Conservation (phyloP, 2,888 invertebrate genomes). For the Unio pictorum region DNA sequence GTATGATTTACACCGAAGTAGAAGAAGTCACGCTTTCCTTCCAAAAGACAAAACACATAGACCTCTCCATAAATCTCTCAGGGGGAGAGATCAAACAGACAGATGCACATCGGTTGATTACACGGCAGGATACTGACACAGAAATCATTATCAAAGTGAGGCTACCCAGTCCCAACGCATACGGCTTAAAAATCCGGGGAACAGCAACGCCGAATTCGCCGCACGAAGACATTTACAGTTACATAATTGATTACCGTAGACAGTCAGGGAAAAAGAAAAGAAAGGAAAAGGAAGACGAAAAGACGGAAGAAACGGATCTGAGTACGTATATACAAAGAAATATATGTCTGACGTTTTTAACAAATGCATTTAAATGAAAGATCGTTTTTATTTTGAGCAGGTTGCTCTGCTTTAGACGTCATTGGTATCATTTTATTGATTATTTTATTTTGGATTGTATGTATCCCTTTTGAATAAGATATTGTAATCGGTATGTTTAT, state of each 20-base stretch:
- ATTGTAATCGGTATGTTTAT: no score
- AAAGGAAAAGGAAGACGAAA: constrained; percentile 7
- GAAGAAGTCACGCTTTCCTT: constrained; percentile 42
- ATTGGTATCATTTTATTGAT: no score
- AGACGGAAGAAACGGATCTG: no score
- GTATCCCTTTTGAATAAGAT: no score
- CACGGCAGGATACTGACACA: constrained; percentile 28
- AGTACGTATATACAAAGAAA: no score
- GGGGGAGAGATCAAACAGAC: constrained; percentile 37
- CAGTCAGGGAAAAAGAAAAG: constrained; percentile 7
- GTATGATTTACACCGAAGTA: constrained; percentile 34
- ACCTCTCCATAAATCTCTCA: constrained; percentile 42
- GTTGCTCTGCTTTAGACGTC: no score
- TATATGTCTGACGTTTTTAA: no score
- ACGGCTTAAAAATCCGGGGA: constrained; percentile 34
- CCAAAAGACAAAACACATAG: constrained; percentile 32
- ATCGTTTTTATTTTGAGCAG: no score
- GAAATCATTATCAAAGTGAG: constrained; percentile 33
- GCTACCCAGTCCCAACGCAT: constrained; percentile 34
- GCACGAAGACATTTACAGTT: constrained; percentile 37
- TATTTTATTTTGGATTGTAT: no score
- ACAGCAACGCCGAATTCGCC: constrained; percentile 25
- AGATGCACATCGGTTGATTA: constrained; percentile 34
- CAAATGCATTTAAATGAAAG: no score
- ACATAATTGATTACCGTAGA: constrained; percentile 40